Evolutionary conservation across 2,888 invertebrate species (phyloP), one percentile per base, ranked within the genome.

Genomic region (Corbicula japonica): DNA sequence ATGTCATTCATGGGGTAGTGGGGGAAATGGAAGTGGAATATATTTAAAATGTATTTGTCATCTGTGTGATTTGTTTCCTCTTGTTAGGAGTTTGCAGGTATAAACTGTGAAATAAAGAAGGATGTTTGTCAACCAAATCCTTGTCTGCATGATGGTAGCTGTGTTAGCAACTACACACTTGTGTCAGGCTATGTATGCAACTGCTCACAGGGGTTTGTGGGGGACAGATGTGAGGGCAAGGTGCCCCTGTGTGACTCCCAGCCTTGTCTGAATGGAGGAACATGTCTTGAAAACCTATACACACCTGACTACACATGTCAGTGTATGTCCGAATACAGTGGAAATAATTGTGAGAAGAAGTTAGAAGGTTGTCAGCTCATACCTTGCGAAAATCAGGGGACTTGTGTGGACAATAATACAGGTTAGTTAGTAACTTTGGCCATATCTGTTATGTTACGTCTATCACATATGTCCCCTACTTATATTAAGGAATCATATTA

Each of bases 331-430:
- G 60, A 58, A 26, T 91, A 80, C 70, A 86, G 87, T 0, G 92
- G 98, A 0, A 95, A 96, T 65, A 95, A 95, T 58, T 90, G 90
- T 80, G 97, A 98, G 91, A 95, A 95, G 2, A 96, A 98, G 89
- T 96, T 98, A 58, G 97, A 98, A 93, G 98, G 98, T 92, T 98
- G 98, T 92, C 96, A 96, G 66, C 97, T 97, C 0, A 97, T 98
- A 93, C 98, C 98, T 0, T 98, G 98, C 93, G 95, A 97, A 80
- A 98, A 98, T 91, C 97, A 97, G 0, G 98, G 98, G 34, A 96
- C 96, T 44, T 98, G 98, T 92, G 48, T 82, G 4, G 48, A 60
- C 10, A 71, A 70, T 48, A 72, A 82, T 26, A 4, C 70, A 71
- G 81, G 84, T 84, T 34, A 32, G 41, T 38, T 48, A 38, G 8